Percentiles rank a stretch among this genome's conserved stretches.
Conservation (phyloP, 2,113 vertebrate species). For the Cebus imitator region DNA sequence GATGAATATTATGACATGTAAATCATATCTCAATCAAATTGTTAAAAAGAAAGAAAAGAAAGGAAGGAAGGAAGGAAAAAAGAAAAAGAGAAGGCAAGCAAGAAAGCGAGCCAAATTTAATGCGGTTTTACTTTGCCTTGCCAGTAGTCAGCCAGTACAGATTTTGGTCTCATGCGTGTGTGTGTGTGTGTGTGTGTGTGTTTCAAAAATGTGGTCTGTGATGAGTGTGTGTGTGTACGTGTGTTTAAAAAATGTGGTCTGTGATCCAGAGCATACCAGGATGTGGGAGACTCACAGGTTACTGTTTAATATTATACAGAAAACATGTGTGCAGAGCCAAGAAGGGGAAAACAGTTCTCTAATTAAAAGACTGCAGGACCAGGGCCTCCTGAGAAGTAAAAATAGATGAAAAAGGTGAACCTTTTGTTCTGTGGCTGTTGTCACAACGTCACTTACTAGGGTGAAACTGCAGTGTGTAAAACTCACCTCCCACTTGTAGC, state of each 20-base stretch:
- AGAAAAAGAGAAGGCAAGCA: neutral
- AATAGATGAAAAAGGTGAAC: neutral
- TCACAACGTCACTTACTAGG: neutral
- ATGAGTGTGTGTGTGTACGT: neutral
- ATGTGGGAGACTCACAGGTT: constrained; percentile 63
- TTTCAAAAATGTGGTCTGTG: neutral
- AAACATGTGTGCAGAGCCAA: neutral
- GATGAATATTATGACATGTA: neutral
- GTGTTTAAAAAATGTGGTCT: neutral
- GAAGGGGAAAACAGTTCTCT: constrained; percentile 29
- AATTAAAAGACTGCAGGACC: neutral
- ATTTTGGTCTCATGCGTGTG: neutral
- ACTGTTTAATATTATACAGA: neutral
- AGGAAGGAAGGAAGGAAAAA: no score
- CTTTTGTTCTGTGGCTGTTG: neutral
- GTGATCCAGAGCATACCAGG: constrained; percentile 32
- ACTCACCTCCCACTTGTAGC: neutral
- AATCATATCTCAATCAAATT: neutral
- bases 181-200: neutral
- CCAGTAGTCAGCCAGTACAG: neutral
- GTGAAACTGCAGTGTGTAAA: fast-evolving
- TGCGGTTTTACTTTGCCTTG: neutral
- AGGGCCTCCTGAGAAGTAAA: constrained; percentile 19
- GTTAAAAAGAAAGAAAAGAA: no score
- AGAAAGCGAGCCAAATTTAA: neutral